Evolutionary conservation across 2,888 invertebrate species (phyloP).

Genomic region (Eledona agricola): DNA sequence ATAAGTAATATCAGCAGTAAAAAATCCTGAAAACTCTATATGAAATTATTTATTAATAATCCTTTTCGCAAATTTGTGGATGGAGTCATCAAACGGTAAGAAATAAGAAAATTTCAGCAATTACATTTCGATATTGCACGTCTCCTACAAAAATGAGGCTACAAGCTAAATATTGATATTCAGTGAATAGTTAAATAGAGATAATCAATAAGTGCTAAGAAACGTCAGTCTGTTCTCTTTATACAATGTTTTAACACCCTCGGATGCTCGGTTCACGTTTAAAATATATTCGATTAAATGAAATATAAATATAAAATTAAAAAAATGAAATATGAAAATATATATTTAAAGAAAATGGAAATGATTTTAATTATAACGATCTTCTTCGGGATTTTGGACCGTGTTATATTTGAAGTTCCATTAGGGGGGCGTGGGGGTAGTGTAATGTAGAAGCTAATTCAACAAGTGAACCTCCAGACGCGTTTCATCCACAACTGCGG

Average conservation of each 20-base stretch:
- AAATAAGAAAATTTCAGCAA: conserved; percentile 2
- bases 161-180: conserved; percentile 11
- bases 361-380: no score
- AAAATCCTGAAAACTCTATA: conserved; percentile 36
- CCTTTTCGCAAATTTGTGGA: conserved; percentile 45
- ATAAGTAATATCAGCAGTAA: conserved; percentile 4
- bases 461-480: no score
- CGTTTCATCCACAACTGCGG: no score
- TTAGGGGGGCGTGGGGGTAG: no score
- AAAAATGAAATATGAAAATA: no score
- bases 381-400: no score
- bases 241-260: conserved; percentile 22
- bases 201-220: conserved; percentile 33
- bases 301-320: no score
- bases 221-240: conserved; percentile 18
- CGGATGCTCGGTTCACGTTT: not conserved
- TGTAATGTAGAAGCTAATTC: no score
- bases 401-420: no score
- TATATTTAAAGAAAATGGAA: no score
- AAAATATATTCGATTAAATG: no score
- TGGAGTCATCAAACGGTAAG: conserved; percentile 47
- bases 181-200: conserved; percentile 18
- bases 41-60: conserved; percentile 49
- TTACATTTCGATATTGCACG: not conserved
- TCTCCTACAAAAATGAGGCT: conserved; percentile 3